Evolutionary conservation across 2,888 invertebrate species (phyloP), one percentile per base, ranked within the genome.

Genomic region (Hermodice carunculata): DNA sequence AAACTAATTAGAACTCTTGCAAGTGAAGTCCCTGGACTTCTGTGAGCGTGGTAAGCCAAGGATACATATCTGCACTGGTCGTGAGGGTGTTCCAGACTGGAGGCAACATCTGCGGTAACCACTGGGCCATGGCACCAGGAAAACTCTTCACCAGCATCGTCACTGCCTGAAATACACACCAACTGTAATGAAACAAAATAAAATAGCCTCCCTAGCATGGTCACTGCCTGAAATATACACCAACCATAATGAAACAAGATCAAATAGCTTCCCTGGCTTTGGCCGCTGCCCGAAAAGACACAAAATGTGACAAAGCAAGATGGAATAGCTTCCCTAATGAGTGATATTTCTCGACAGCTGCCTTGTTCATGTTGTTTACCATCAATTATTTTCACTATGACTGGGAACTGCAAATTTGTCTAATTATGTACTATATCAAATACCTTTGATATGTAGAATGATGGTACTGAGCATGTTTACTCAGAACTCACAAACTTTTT

Each of bases 31-130:
- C n/a, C n/a, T n/a, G 8, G 19, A 19, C 14, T 17, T 46, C 22
- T 14, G 46, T 46, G 14, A 19, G 46, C 14, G 14, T 17, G n/a
- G n/a, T n/a, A n/a, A 46, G 8, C 17, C 14, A 81, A 83, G 82
- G 84, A 84, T 86, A 87, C 74, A 89, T 87, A 73, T 90, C 90
- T 1, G 91, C 91, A 74, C 90, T 90, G 73, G 90, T 89, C 31
- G 90, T 91, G n/a, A 92, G 87, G 42, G 90, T 88, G 69, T 88
- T 89, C 92, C 92, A 92, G 26, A 92, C 88, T 0, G 91, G 89
- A 2, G 90, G 89, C 51, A 92, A 82, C 66, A 92, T 89, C 73
- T 90, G 88, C 14, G 88, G 88, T 76, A 92, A 86, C 81, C 89
- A 91, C 22, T 88, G 88, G 3, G 88, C 84, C 80, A 92, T 88